Base-by-base conservation (phyloP, 2,888 invertebrate genomes). In the Aspidiotus rigidus region DNA sequence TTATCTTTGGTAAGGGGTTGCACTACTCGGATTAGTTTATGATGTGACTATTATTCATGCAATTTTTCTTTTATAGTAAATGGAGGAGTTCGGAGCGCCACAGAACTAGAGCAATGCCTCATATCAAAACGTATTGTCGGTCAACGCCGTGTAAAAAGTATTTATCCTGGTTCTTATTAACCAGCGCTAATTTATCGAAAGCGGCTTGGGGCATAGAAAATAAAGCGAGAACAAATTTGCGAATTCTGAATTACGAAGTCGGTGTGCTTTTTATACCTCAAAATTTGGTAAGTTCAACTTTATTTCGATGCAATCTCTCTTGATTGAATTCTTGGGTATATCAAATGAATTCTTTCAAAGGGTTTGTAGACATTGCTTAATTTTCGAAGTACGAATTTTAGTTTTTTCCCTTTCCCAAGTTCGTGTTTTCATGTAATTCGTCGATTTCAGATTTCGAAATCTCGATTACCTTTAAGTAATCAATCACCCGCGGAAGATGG, bases 131-230 rank as follows among this genome's bases (percentile, higher is more conserved):
- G 0, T 98, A 96, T 77, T 84, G 86, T 0, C 83, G 96, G 10
- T 79, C 86, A 3, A 88, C 89, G 0, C 85, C 87, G 0, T 86
- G 87, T 76, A 77, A 80, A 70, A 80, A 79, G n/a, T 79, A 80
- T 73, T 81, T 89, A 6, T 86, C 91, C 0, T 98, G 88, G 87
- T 93, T 90, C 77, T 79, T 92, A 0, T 80, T 97, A 0, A 95
- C 95, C 0, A 96, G 96, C 67, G 93, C 92, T 0, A 99, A 99
- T 80, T 80, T 97, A 42, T 98, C 97, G 11, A 97, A 96, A 80
- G 93, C 97, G 1, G 98, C 98, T 0, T 98, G 98, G 98, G 98
- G 98, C 55, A 80, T 80, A 10, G 78, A 83, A 9, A 85, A 84
- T 72, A 84, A 83, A 71, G 83, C 82, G 0, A 83, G 88, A 44